Evolutionary conservation across 37 sponge, comb jelly and placozoan species (phyloP), one percentile per base, ranked within the genome.

Genomic region (Beroe forskalii): DNA sequence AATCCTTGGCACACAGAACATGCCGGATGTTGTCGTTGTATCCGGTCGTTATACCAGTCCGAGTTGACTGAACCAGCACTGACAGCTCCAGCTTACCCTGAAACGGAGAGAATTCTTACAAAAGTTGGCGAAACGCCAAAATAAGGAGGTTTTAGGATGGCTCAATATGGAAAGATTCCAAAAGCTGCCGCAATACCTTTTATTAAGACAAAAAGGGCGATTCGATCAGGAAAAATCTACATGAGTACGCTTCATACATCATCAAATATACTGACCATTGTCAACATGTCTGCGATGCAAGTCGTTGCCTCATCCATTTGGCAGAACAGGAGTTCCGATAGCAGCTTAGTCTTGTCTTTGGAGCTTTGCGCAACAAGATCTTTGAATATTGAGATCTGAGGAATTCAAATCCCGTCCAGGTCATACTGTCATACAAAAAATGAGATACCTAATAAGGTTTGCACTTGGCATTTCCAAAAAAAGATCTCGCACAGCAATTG

Each of bases 271-370:
- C 2, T 4, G 3, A 80, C 86, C 86, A 80, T 41, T 1, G 86
- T 80, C 48, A 80, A 48, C 86, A 80, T 80, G 27, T 80, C 86
- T 38, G 86, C 86, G 55, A 80, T 80, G 27, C 44, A 41, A 1
- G 86, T 80, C 12, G 86, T 37, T 42, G 86, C 48, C 31, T 80
- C 86, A 37, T 80, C 86, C 86, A 80, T 80, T 31, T 80, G 40
- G 12, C 40, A 80, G 86, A 80, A 24, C 6, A 80, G 27, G 2
- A 80, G 55, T 43, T 41, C 86, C 6, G 86, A 41, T 48, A 80
- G 40, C 1, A 80, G 86, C 3, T 31, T 22, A 38, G 30, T 80
- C 55, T 80, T 41, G 30, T 44, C 30, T 25, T 44, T 41, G 27
- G 28, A 1, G 55, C 48, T 42, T 9, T 80, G 86, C 4, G 86